phyloP scores from a whole-genome alignment of 2,113 vertebrate species.

The Benitochromis conjunctus region DNA sequence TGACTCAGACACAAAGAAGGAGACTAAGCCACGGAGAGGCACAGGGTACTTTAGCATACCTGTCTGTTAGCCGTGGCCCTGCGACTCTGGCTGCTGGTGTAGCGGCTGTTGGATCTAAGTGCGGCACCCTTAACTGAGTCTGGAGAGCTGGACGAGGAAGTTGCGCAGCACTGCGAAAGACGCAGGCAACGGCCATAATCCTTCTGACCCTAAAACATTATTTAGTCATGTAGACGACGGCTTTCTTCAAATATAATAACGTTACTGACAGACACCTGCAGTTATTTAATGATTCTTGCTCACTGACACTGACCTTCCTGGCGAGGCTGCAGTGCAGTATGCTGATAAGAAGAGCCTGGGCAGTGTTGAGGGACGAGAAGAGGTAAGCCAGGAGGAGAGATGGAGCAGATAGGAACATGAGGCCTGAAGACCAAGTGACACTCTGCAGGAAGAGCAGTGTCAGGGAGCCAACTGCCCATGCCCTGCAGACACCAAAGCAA shows the following conservation, averaged over 20 bases:
- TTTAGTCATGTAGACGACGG: not conserved
- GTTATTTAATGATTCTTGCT: not conserved
- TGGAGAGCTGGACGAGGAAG: conserved; percentile 78
- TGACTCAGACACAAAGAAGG: not conserved
- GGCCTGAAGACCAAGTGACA: conserved; percentile 90
- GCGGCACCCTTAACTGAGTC: conserved; percentile 87
- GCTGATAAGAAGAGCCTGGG: conserved; percentile 90
- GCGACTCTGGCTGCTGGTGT: conserved; percentile 83
- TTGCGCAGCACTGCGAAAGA: conserved; percentile 86
- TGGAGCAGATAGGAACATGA: conserved; percentile 87
- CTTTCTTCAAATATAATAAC: not conserved
- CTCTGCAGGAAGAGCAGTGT: conserved; percentile 88
- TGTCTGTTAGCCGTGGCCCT: conserved; percentile 72
- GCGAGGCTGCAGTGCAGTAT: conserved; percentile 91
- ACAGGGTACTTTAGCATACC: conserved; percentile 3
- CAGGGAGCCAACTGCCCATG: conserved; percentile 88
- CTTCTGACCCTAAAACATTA: conserved; percentile 81
- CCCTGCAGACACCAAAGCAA: conserved; percentile 63
- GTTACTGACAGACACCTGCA: not conserved
- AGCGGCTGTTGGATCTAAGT: conserved; percentile 86
- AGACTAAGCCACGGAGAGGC: not conserved
- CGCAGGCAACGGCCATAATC: conserved; percentile 89
- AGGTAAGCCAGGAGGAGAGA: conserved; percentile 90
- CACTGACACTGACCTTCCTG: conserved; percentile 79
- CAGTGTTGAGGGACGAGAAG: conserved; percentile 91